These are phyloP conservation scores for Platygyra sinensis DNA, from an alignment of 64 coral and sea anemone species.

Conservation along the genomic window DNA sequence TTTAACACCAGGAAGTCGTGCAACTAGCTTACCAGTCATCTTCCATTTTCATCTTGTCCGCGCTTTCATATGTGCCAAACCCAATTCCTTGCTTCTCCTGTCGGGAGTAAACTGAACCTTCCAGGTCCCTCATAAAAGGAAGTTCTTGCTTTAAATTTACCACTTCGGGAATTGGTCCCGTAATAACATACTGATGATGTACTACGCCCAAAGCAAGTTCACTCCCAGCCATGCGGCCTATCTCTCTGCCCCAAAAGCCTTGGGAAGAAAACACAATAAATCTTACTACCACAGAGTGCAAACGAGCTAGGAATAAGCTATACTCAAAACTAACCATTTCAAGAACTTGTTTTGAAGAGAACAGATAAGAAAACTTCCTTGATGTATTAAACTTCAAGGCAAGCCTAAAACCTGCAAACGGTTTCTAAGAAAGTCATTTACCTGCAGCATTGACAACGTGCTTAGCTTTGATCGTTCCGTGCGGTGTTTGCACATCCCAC, in stretches of 20 bases:
- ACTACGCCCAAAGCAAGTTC: constrained; percentile 71
- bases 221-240: constrained; percentile 76
- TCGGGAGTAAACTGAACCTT: constrained; percentile 69
- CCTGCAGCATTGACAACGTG: constrained; percentile 95
- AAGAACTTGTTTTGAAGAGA: background rate
- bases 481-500: constrained; percentile 85
- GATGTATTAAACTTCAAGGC: no score
- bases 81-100: constrained; percentile 78
- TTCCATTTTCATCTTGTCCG: constrained; percentile 82
- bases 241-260: constrained; percentile 95
- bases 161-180: constrained; percentile 82
- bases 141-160: constrained; percentile 70
- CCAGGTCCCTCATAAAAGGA: constrained; percentile 86
- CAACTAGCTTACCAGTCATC: constrained; percentile 66
- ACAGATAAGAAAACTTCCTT: background rate
- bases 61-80: constrained; percentile 79
- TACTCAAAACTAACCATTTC: background rate
- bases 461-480: constrained; percentile 87
- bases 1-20: no score
- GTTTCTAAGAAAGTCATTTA: background rate
- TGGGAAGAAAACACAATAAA: background rate
- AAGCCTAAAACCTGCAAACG: no score
- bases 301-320: background rate
- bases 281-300: background rate
- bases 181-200: constrained; percentile 87